Conservation (phyloP, 2,797 vertebrate genomes). For the Sebastes hopkinsi region DNA sequence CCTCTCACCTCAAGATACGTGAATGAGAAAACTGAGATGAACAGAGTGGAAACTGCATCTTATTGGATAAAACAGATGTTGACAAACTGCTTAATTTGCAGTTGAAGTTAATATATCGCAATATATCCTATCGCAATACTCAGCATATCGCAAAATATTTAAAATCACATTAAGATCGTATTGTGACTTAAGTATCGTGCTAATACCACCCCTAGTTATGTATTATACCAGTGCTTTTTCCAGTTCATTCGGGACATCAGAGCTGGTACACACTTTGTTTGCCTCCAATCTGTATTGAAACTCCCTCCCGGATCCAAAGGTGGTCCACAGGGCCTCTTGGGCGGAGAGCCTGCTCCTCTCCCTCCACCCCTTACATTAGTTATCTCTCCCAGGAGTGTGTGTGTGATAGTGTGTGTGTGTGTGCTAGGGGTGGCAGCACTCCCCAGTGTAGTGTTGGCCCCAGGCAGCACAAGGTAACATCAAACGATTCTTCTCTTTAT, state of each 20-base stretch:
- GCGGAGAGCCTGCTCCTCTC: conserved; percentile 43
- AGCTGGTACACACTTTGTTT: conserved; percentile 1
- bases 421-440: conserved; percentile 54
- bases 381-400: conserved; percentile 49
- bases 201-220: no score
- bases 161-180: no score
- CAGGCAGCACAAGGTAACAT: conserved; percentile 82
- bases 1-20: no score
- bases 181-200: no score
- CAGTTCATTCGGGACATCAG: background rate
- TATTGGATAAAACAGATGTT: no score
- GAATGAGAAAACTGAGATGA: no score
- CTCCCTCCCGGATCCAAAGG: conserved; percentile 22
- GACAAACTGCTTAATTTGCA: no score
- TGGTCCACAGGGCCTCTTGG: conserved; percentile 35
- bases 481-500: conserved; percentile 79
- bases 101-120: no score
- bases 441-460: conserved; percentile 78
- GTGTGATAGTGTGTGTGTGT: background rate
- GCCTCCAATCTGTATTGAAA: conserved; percentile 14
- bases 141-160: no score
- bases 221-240: background rate
- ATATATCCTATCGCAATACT: no score
- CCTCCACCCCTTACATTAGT: conserved; percentile 42
- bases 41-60: no score